Percentiles rank a stretch among this genome's conserved stretches.
These are phyloP conservation scores for Plagodis dolabraria DNA, from an alignment of 2,888 invertebrate genomes.

Conservation along the genomic window DNA sequence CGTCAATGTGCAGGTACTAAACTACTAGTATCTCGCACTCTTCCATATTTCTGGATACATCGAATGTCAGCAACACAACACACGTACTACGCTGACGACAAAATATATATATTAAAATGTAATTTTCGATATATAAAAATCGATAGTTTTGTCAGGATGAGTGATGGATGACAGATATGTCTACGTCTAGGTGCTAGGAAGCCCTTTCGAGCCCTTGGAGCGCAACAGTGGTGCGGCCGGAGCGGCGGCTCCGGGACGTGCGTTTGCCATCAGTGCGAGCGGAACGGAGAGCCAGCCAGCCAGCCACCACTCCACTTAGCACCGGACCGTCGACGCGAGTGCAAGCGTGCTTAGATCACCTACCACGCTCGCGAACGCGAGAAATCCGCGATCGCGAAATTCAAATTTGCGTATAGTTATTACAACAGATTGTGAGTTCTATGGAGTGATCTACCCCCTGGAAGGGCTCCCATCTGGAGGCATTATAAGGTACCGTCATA, in stretches of 20 bases:
- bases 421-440: conserved; percentile 54
- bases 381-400: conserved; percentile 46
- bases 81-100: too few species aligned
- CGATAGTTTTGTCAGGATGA: too few species aligned
- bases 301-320: conserved; percentile 61
- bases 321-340: conserved; percentile 63
- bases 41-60: too few species aligned
- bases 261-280: background rate
- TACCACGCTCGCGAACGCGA: conserved; percentile 8
- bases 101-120: too few species aligned
- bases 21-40: too few species aligned
- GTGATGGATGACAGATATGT: too few species aligned
- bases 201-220: too few species aligned
- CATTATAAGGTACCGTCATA: conserved; percentile 62
- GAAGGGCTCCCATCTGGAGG: conserved; percentile 48
- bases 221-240: background rate
- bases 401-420: conserved; percentile 59
- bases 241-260: background rate
- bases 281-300: conserved; percentile 35
- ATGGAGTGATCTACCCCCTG: conserved; percentile 53
- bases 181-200: too few species aligned
- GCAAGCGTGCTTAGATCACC: conserved; percentile 49
- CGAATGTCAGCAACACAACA: too few species aligned
- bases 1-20: too few species aligned
- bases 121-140: too few species aligned